Base-by-base conservation (phyloP, 2,888 invertebrate species). In the Cheilosia variabilis region DNA sequence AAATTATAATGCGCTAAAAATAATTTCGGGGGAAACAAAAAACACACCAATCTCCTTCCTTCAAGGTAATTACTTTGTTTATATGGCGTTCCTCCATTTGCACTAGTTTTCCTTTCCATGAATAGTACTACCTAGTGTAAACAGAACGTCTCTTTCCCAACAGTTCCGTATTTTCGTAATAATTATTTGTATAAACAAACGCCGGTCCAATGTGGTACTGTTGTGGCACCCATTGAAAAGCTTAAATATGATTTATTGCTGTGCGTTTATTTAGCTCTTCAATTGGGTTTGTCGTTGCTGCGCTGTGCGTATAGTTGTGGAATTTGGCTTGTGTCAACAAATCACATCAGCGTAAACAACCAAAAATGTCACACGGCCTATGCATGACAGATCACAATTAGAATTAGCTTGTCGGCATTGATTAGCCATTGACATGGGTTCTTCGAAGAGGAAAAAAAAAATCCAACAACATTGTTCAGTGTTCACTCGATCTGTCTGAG, bases 1-100 rank as follows among this genome's bases (percentile, higher is more conserved):
- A 57, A 75, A 65, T 63, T 31, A 66, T 66, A 72, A 60, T 37
- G 76, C 53, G 66, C 77, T 66, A 71, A 82, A 65, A 65, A 81
- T 63, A 75, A 58, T 75, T 53, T 55, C 37, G 37, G 37, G 13
- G 10, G n/a, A n/a, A n/a, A n/a, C n/a, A 27, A 24, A 22, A 63
- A 45, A 41, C 27, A 24, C 31, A 24, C 37, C 62, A 55, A 47
- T 53, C 50, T 55, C 31, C 45, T 75, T 62, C 50, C 57, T 63
- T 68, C 22, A 63, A 75, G 69, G 63, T 76, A 75, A 69, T 81
- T 76, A 69, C 65, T 71, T 58, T 81, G 76, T 75, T 75, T 81
- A 69, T 17, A 17, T 69, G 63, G 53, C 31, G 68, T 68, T 60
- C 60, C 58, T 60, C 37, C 45, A 50, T 62, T 41, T 68, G 41